Conservation (phyloP, 2,888 invertebrate species). For the Endotricha flammealis region DNA sequence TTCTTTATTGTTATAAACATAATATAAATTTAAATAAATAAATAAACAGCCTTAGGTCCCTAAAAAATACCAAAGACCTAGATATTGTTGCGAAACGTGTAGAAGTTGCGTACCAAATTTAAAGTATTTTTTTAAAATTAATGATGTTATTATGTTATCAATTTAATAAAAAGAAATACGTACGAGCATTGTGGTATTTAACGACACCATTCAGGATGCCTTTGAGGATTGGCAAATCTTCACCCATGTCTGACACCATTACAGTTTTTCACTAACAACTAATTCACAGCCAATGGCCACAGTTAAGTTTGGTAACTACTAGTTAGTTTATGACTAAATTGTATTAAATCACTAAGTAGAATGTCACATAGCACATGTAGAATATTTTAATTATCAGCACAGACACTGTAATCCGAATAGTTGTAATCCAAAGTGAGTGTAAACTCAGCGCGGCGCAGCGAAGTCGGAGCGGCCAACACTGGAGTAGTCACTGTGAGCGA, state of each 20-base stretch:
- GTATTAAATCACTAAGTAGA: constrained; percentile 40
- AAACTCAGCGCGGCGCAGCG: constrained; percentile 40
- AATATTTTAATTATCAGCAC: constrained; percentile 37
- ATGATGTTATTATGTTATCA: too few species aligned
- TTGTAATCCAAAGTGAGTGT: constrained; percentile 53
- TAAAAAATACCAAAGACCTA: too few species aligned
- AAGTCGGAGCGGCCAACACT: constrained; percentile 40
- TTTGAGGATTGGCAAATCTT: constrained; percentile 93
- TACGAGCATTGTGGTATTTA: constrained; percentile 96
- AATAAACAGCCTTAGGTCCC: too few species aligned
- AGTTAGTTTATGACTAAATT: constrained; percentile 46
- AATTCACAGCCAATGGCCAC: constrained; percentile 74
- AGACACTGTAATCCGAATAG: constrained; percentile 70
- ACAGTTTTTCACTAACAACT: constrained; percentile 65
- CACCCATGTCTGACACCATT: constrained; percentile 84
- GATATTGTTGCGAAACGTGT: too few species aligned
- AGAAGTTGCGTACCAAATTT: too few species aligned
- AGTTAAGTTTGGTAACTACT: constrained; percentile 69
- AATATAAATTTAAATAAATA: too few species aligned
- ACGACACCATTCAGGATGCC: constrained; percentile 94
- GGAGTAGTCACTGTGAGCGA: constrained; percentile 46
- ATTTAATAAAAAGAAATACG: constrained; percentile 76
- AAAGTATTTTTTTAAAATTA: too few species aligned
- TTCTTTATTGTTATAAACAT: too few species aligned
- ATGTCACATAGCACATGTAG: constrained; percentile 57